Base-by-base conservation (phyloP, 2,888 invertebrate genomes). In the Clepsis dumicolana region DNA sequence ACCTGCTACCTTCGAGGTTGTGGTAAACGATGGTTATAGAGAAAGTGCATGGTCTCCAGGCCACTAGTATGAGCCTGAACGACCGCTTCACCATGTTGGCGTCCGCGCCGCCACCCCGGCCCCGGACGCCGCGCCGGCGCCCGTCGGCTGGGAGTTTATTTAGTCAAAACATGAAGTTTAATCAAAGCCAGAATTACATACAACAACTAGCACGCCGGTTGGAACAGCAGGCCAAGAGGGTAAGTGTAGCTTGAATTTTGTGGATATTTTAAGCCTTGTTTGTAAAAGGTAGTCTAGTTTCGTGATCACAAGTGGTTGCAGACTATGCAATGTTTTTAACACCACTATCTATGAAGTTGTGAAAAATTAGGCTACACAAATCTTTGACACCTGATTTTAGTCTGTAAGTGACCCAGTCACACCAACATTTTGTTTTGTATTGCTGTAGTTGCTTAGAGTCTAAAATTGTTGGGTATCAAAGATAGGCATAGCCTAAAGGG, bases 41-140 rank as follows among this genome's bases (percentile, higher is more conserved):
- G 69, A 87, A 88, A 80, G 79, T 93, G 57, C 85, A 87, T 70
- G 91, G 91, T 70, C 86, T 94, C 35, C 91, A 90, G 63, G 86
- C 94, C 14, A 95, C 95, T 12, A 75, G 75, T 41, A 70, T 91
- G 67, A 87, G 81, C 60, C 76, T 91, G 61, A 81, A 89, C 71
- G 85, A 90, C 3, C 80, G 92, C 57, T 92, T 92, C 65, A 85
- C 89, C 8, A 70, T 89, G 70, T 71, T 91, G 63, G 76, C 86
- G 2, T 70, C 73, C 10, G 74, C 75, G 16, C 81, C 84, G 1
- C 71, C 77, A 72, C 71, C 74, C 4, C 73, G 76, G 29, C 71
- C 71, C 25, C 75, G 74, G 24, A 70, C 71, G 35, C 65, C 65
- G 27, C 57, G 68, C 68, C 44, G 73, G 68, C 35, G 65, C 71